Evolutionary conservation across 2,888 invertebrate genomes (phyloP).

Genomic region (Platycnemis pennipes): DNA sequence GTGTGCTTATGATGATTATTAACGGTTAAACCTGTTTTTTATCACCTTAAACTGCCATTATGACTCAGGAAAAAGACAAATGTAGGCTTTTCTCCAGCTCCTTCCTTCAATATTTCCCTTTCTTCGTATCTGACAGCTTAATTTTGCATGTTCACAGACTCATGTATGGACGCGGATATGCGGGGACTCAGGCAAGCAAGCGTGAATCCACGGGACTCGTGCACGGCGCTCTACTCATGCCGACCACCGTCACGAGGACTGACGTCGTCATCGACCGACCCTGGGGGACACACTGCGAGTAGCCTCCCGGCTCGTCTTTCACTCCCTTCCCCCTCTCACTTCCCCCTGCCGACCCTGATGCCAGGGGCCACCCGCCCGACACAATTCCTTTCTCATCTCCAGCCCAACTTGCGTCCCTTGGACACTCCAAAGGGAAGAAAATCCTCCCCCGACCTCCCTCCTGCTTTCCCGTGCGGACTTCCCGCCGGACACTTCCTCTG

Average conservation of each 20-base stretch:
- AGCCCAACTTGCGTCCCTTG: background rate
- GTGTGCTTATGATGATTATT: too few relatives aligned
- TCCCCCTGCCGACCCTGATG: background rate
- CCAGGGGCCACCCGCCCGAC: background rate
- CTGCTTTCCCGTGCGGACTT: background rate
- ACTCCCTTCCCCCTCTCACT: background rate
- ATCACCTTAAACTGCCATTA: too few relatives aligned
- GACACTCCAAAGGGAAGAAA: background rate
- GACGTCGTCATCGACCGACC: constrained; percentile 29
- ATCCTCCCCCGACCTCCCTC: background rate
- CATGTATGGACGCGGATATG: too few relatives aligned
- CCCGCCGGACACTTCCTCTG: background rate
- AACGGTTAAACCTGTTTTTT: too few relatives aligned
- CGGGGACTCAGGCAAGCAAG: too few relatives aligned
- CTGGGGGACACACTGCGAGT: background rate
- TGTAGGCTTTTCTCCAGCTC: too few relatives aligned
- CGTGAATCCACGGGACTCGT: too few relatives aligned
- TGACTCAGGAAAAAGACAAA: too few relatives aligned
- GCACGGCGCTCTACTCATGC: background rate
- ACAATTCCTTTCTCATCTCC: background rate
- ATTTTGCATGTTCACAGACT: too few relatives aligned
- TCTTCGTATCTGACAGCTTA: too few relatives aligned
- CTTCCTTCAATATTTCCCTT: too few relatives aligned
- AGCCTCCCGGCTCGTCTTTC: background rate
- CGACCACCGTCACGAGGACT: background rate